Evolutionary conservation across 2,888 invertebrate species (phyloP).

Genomic region (Trachelus troglodyta): DNA sequence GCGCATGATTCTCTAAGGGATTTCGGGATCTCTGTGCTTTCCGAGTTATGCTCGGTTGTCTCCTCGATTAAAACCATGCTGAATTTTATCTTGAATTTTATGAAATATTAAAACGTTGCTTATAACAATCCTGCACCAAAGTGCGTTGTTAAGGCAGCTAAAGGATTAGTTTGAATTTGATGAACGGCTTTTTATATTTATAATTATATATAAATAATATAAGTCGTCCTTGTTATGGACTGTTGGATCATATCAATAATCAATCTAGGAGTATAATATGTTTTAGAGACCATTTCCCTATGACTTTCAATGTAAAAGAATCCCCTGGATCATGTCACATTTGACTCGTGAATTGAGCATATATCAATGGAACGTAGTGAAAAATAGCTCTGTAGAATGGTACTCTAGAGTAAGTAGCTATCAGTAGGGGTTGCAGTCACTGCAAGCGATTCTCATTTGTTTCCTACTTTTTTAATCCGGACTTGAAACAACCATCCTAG

Average conservation of each 20-base stretch:
- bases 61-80: not conserved
- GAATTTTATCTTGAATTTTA: not conserved
- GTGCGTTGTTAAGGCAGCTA: not conserved
- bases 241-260: not conserved
- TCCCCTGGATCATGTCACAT: not conserved
- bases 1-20: slow-evolving; percentile 10
- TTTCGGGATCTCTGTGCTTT: slow-evolving; percentile 3
- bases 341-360: not conserved
- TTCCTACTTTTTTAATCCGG: slow-evolving; percentile 28
- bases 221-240: not conserved
- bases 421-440: slow-evolving; percentile 46
- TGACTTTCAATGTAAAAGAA: not conserved
- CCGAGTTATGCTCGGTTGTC: not conserved
- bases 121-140: not conserved
- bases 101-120: not conserved
- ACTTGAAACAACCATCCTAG: slow-evolving; percentile 1
- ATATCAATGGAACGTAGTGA: not conserved
- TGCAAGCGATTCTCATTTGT: slow-evolving; percentile 55
- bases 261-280: not conserved
- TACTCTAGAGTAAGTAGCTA: slow-evolving; percentile 36
- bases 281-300: not conserved
- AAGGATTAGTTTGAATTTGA: not conserved
- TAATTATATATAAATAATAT: not conserved
- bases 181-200: not conserved
- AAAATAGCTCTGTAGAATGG: not conserved